A percentile compares a stretch with the other conserved stretches of the same genome.
These are phyloP conservation scores for Papilio machaon DNA, from an alignment of 1,140 invertebrate genomes.

Conservation along the genomic window DNA sequence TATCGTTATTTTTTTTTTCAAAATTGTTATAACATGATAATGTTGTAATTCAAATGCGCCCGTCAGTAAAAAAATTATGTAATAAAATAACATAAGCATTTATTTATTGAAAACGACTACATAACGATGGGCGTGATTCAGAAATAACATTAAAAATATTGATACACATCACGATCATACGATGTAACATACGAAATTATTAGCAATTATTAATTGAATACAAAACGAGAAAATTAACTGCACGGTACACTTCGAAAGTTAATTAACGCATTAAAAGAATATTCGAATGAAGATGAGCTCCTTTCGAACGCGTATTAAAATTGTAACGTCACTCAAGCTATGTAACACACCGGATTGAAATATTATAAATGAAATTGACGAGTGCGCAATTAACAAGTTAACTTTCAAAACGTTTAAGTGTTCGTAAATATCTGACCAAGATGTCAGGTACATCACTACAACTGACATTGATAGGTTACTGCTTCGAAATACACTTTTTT, in stretches of 20 bases:
- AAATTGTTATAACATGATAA: background rate
- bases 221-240: constrained; percentile 34
- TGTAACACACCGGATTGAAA: constrained; percentile 54
- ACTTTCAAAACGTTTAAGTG: constrained; percentile 74
- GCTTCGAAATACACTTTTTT: background rate
- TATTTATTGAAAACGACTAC: constrained; percentile 31
- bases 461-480: constrained; percentile 17
- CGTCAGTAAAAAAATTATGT: constrained; percentile 22
- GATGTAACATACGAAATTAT: constrained; percentile 24
- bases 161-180: constrained; percentile 1
- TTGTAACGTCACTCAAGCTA: constrained; percentile 64
- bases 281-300: constrained; percentile 38
- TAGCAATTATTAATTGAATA: constrained; percentile 33
- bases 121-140: constrained; percentile 15
- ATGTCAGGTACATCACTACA: constrained; percentile 7
- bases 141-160: background rate
- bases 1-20: background rate
- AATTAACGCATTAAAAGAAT: constrained; percentile 44
- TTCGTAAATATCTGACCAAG: constrained; percentile 51
- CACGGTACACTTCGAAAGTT: constrained; percentile 42
- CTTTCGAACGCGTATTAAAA: constrained; percentile 50
- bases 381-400: constrained; percentile 66
- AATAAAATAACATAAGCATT: constrained; percentile 37
- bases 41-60: background rate
- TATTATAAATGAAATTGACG: constrained; percentile 63